These are phyloP conservation scores for Pipa parva DNA, from an alignment of 2,113 vertebrate genomes.

Conservation along the genomic window DNA sequence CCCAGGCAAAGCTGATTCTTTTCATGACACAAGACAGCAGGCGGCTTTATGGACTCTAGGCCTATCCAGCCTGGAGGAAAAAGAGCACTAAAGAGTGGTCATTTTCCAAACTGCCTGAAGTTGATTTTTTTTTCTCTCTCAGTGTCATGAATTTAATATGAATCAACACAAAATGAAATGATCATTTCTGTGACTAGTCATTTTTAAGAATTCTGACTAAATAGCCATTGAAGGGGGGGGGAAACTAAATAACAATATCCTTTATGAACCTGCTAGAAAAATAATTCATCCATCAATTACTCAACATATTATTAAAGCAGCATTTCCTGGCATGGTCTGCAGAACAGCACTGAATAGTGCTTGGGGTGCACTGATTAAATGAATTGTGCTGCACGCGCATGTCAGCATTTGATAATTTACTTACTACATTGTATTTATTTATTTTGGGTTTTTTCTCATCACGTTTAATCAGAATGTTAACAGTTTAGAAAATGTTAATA, in stretches of 20 bases:
- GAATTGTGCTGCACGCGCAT: too few species aligned
- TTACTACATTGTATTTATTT: too few species aligned
- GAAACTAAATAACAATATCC: conserved; percentile 50
- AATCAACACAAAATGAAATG: conserved; percentile 72
- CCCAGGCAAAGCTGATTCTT: conserved; percentile 81
- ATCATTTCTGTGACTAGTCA: conserved; percentile 72
- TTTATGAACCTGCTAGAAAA: conserved; percentile 69
- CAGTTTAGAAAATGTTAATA: too few species aligned
- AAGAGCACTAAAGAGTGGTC: conserved; percentile 69
- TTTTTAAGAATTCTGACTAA: conserved; percentile 71
- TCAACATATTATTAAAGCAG: conserved; percentile 47
- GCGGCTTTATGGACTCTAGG: conserved; percentile 79
- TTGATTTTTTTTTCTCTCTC: conserved; percentile 57
- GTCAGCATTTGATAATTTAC: too few species aligned
- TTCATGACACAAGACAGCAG: conserved; percentile 84
- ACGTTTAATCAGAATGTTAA: too few species aligned
- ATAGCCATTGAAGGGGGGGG: conserved; percentile 56
- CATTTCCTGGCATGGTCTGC: neutral
- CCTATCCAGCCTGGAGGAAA: conserved; percentile 70
- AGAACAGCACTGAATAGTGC: too few species aligned
- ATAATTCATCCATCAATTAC: conserved; percentile 70
- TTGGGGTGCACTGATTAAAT: too few species aligned
- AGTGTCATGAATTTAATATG: conserved; percentile 76
- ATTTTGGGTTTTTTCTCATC: too few species aligned
- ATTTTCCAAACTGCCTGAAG: conserved; percentile 76